Conservation (phyloP, 2,113 vertebrate species). For the Sander lucioperca region DNA sequence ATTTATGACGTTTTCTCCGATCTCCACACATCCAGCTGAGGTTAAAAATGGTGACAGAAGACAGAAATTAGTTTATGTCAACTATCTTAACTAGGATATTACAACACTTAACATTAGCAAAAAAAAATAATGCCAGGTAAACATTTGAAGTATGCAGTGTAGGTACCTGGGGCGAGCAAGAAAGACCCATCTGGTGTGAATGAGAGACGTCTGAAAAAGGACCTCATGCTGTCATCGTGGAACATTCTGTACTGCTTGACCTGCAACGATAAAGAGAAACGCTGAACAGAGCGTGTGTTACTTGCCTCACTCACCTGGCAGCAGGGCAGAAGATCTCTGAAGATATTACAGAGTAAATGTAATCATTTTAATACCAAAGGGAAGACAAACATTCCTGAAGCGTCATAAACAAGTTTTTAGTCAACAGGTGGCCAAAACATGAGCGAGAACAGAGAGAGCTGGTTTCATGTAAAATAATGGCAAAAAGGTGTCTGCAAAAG, state of each 20-base stretch:
- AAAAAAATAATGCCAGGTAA: neutral
- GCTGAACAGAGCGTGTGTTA: neutral
- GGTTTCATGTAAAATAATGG: neutral
- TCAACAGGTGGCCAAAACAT: neutral
- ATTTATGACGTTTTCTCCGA: constrained; percentile 94
- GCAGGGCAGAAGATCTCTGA: neutral
- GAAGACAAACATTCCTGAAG: neutral
- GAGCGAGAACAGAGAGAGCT: neutral
- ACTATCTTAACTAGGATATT: neutral
- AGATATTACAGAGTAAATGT: neutral
- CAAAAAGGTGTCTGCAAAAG: neutral
- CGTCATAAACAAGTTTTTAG: neutral
- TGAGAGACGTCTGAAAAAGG: constrained; percentile 94
- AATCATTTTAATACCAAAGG: neutral
- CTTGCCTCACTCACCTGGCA: neutral
- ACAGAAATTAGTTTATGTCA: neutral
- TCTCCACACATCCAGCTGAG: constrained; percentile 95
- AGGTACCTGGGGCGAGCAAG: constrained; percentile 91
- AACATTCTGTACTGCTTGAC: constrained; percentile 93
- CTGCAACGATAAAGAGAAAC: constrained; percentile 73
- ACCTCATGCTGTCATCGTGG: constrained; percentile 98
- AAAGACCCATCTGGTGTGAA: constrained; percentile 96
- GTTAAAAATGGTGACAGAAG: constrained; percentile 24
- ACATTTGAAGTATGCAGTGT: neutral
- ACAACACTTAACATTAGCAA: neutral